Evolutionary conservation across 2,888 invertebrate genomes (phyloP), one percentile per base, ranked within the genome.

Genomic region (Taenaris catops): DNA sequence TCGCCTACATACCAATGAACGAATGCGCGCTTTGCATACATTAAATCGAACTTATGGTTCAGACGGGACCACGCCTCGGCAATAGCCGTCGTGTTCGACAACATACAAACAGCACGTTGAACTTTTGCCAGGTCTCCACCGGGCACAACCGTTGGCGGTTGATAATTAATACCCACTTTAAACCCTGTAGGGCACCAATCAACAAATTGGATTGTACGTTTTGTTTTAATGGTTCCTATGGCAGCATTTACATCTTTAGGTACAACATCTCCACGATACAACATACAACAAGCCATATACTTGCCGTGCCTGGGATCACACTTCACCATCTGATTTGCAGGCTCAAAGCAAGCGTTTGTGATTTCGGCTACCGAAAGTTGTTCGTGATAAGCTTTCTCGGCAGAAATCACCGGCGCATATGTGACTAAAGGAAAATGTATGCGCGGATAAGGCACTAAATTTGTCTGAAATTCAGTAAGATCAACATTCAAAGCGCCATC

Each of bases 41-140:
- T 97, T 55, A 97, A 87, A 73, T 97, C 97, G 69, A 97, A 96
- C 79, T 97, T 97, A 74, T 96, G 96, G 76, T 98, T 96, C 41
- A 98, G 89, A 55, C 97, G 92, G 33, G 96, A 96, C 97, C 97
- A 98, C 21, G 97, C 97, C 69, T 98, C 97, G n/a, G 96, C 97
- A 61, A 98, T 97, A 41, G 97, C 96, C 0, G 97, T 98, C 25
- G 97, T 98, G 92, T 98, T 98, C 33, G 96, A 96, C 65, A 98
- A 86, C 97, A 97, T 98, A 87, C 98, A 98, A 1, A 98, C 97
- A 7, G 97, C 97, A 21, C 97, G 91, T 65, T 96, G 96, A 0
- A 97, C 96, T 79, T 96, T 96, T 36, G 97, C 96, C 59, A 96
- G 76, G 65, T 97, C 96, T 1, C 96, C 96, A 1, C 96, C 96